Evolutionary conservation across 2,797 vertebrate genomes (phyloP).

Genomic region (Vespertilio murinus): DNA sequence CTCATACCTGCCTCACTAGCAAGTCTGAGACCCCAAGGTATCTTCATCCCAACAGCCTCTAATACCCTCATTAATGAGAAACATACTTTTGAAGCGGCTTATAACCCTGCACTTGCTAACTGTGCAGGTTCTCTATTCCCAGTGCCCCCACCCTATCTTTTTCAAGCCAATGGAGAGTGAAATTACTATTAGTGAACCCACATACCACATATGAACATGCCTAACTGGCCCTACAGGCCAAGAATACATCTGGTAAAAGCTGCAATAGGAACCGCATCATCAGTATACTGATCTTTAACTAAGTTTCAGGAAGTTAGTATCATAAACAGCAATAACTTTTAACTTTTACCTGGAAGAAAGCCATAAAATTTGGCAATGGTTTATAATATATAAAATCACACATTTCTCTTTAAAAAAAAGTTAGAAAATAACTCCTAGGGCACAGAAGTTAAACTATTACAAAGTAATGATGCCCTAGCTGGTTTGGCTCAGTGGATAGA

Average conservation of each 20-base stretch:
- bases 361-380: background rate
- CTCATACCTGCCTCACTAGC: background rate
- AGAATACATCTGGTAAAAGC: background rate
- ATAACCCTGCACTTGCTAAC: background rate
- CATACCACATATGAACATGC: background rate
- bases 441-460: background rate
- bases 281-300: background rate
- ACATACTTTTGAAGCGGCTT: background rate
- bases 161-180: background rate
- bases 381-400: background rate
- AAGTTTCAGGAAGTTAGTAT: background rate
- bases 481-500: too few species aligned
- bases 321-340: background rate
- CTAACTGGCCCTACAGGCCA: background rate
- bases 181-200: background rate
- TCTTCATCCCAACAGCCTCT: background rate
- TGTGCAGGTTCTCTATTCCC: background rate
- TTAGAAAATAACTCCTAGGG: conserved; percentile 14
- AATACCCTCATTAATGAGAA: background rate
- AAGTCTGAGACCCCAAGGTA: background rate
- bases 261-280: background rate
- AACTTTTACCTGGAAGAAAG: background rate
- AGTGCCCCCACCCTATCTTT: background rate
- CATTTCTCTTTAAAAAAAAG: background rate
- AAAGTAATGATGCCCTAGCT: background rate